Evolutionary conservation across 2,797 vertebrate species (phyloP).

Genomic region (Acanthurus leucopareius): DNA sequence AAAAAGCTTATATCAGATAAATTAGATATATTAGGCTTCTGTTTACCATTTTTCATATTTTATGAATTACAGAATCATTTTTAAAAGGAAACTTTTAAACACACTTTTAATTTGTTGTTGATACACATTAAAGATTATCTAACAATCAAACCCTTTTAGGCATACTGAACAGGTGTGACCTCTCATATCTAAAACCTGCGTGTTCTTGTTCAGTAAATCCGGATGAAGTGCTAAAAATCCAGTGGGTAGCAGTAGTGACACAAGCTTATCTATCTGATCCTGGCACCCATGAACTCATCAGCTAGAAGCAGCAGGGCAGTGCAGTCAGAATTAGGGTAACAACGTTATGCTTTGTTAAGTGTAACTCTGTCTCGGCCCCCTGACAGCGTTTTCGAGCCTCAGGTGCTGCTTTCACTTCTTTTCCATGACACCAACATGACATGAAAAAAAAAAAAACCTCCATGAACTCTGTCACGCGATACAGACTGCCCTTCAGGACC

Average conservation of each 20-base stretch:
- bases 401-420: slow-evolving; percentile 37
- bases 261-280: slow-evolving; percentile 31
- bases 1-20: background rate
- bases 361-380: slow-evolving; percentile 30
- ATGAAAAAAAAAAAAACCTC: slow-evolving; percentile 38
- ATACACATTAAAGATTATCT: background rate
- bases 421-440: slow-evolving; percentile 45
- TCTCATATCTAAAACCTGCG: slow-evolving; percentile 2
- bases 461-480: slow-evolving; percentile 64
- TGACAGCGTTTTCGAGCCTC: slow-evolving; percentile 41
- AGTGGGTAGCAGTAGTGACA: slow-evolving; percentile 2
- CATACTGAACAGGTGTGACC: background rate
- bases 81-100: background rate
- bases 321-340: slow-evolving; percentile 25
- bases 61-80: background rate
- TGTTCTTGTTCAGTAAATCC: slow-evolving; percentile 4
- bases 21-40: no score
- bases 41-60: background rate
- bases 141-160: background rate
- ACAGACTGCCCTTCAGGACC: slow-evolving; percentile 48
- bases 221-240: background rate
- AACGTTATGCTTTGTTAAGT: slow-evolving; percentile 6
- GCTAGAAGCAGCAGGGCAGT: slow-evolving; percentile 13
- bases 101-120: background rate
- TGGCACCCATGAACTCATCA: slow-evolving; percentile 27